These are phyloP conservation scores for Danaus melanippus DNA, from an alignment of 1,140 invertebrate genomes.

Conservation along the genomic window DNA sequence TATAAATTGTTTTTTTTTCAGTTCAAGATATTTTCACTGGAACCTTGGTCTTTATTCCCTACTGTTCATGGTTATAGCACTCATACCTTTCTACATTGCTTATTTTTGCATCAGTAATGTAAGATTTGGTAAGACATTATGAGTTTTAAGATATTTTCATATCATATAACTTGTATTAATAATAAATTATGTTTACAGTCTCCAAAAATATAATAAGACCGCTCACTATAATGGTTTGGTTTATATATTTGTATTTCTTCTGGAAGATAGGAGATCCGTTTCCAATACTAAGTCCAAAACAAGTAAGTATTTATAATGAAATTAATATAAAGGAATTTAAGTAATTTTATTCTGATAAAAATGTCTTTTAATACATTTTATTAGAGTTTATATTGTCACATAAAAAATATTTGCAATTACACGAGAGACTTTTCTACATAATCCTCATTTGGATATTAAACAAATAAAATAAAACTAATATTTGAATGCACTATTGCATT, in stretches of 20 bases:
- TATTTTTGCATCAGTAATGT: constrained; percentile 96
- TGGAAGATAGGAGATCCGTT: constrained; percentile 99
- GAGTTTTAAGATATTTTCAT: constrained; percentile 3
- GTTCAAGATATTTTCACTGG: constrained; percentile 97
- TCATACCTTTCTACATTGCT: constrained; percentile 98
- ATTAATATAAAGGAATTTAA: neutral
- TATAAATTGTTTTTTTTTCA: constrained; percentile 54
- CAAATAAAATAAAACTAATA: too few relatives aligned
- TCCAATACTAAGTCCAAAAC: constrained; percentile 89
- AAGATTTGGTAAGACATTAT: constrained; percentile 82
- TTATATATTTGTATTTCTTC: constrained; percentile 95
- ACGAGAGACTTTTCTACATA: too few relatives aligned
- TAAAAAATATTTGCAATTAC: too few relatives aligned
- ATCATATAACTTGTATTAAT: constrained; percentile 8
- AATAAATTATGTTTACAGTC: constrained; percentile 76
- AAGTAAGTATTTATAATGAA: constrained; percentile 35
- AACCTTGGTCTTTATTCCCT: constrained; percentile 92
- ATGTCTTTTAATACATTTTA: too few relatives aligned
- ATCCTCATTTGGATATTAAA: too few relatives aligned
- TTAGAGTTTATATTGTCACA: too few relatives aligned
- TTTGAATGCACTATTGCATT: too few relatives aligned
- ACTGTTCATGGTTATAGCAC: constrained; percentile 94
- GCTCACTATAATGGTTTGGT: constrained; percentile 89
- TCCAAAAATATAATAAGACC: constrained; percentile 83
- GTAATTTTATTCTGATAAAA: too few relatives aligned